Conservation (phyloP, 2,888 invertebrate species). For the Crocallis elinguaria region DNA sequence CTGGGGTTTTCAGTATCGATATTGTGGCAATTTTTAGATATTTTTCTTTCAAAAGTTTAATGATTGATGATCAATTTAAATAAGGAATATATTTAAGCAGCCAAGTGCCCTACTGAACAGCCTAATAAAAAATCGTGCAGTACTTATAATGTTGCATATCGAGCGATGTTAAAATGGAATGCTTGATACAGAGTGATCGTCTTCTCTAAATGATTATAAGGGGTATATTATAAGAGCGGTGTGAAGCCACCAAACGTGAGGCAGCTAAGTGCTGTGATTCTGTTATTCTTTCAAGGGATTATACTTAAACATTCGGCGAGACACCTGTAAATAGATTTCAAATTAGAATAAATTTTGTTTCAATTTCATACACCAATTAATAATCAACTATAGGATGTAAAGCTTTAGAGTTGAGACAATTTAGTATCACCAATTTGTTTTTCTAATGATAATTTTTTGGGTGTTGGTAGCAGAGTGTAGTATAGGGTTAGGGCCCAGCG, state of each 20-base stretch:
- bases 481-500: constrained; percentile 19
- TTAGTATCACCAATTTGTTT: constrained; percentile 74
- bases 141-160: background rate
- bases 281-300: constrained; percentile 74
- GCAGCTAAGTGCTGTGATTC: constrained; percentile 77
- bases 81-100: too few species aligned
- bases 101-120: too few species aligned
- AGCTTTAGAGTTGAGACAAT: constrained; percentile 69
- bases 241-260: constrained; percentile 66
- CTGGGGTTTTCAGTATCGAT: background rate
- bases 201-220: constrained; percentile 45
- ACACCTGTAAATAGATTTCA: constrained; percentile 84
- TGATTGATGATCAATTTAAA: background rate
- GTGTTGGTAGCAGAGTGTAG: constrained; percentile 52
- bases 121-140: background rate
- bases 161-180: background rate
- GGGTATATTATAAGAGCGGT: constrained; percentile 43
- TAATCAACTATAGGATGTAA: constrained; percentile 51
- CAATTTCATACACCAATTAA: constrained; percentile 78
- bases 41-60: too few species aligned
- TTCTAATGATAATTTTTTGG: constrained; percentile 32
- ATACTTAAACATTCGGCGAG: constrained; percentile 82
- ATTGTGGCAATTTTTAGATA: background rate
- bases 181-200: constrained; percentile 28
- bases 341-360: constrained; percentile 83